Evolutionary conservation across 2,888 invertebrate genomes (phyloP).

Genomic region (Mystacides longicornis): DNA sequence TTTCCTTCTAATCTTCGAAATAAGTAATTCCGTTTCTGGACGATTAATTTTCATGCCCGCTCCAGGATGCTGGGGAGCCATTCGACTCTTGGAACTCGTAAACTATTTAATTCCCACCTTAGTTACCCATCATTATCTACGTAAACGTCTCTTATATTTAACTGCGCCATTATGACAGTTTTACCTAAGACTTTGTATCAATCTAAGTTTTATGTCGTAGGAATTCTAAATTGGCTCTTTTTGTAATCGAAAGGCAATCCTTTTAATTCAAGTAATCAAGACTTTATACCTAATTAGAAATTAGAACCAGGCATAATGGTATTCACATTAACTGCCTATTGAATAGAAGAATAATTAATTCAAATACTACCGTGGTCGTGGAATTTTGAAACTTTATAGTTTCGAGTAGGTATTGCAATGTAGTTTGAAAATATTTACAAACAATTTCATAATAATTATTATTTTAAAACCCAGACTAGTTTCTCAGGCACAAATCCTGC

Average conservation of each 20-base stretch:
- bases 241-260: too few relatives aligned
- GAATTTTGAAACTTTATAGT: too few relatives aligned
- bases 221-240: too few relatives aligned
- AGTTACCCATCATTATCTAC: conserved; percentile 7
- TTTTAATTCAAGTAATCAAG: too few relatives aligned
- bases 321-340: too few relatives aligned
- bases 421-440: not conserved
- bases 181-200: too few relatives aligned
- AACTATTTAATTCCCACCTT: not conserved
- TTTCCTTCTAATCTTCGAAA: not conserved
- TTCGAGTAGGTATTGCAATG: too few relatives aligned
- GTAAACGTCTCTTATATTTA: conserved; percentile 1
- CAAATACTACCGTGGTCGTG: too few relatives aligned
- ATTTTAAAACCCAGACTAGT: not conserved
- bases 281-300: too few relatives aligned
- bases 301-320: too few relatives aligned
- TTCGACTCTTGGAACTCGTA: not conserved
- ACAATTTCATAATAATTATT: not conserved
- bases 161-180: not conserved
- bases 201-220: too few relatives aligned
- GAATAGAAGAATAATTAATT: too few relatives aligned
- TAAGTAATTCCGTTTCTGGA: not conserved
- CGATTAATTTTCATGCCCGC: not conserved
- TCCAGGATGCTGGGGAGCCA: not conserved
- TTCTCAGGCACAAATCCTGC: not conserved